Conservation (phyloP, 2,797 vertebrate genomes). For the Ctenosaura bakeri region DNA sequence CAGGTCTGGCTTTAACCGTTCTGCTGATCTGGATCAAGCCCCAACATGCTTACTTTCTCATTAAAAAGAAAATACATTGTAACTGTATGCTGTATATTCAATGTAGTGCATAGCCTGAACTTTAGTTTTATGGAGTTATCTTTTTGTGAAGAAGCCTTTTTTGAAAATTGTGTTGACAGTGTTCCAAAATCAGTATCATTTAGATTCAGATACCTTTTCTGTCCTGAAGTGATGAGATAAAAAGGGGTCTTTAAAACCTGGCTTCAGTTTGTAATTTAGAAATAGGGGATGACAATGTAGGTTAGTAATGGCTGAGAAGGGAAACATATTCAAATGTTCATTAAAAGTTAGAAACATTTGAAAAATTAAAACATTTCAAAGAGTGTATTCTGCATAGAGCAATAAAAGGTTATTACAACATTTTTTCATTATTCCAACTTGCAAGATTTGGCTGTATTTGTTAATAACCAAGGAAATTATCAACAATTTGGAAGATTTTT, state of each 20-base stretch:
- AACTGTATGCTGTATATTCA: no score
- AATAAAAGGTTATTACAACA: neutral
- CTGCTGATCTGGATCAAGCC: no score
- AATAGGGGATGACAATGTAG: neutral
- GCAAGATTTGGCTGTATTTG: neutral
- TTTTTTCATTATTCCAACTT: constrained; percentile 25
- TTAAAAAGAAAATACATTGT: no score
- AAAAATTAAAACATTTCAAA: neutral
- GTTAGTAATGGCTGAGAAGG: neutral
- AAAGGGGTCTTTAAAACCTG: neutral
- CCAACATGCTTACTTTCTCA: no score
- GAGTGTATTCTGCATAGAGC: neutral
- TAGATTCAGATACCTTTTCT: neutral
- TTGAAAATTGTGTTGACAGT: neutral
- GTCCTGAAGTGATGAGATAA: neutral
- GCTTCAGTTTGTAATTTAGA: neutral
- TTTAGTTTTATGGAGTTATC: no score
- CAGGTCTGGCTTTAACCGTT: no score
- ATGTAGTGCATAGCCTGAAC: no score
- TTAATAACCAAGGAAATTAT: neutral
- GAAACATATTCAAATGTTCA: neutral
- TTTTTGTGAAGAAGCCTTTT: no score
- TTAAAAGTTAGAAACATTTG: constrained; percentile 9
- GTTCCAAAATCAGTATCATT: neutral
- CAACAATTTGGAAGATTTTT: neutral